Evolutionary conservation across 2,113 vertebrate genomes (phyloP).

Genomic region (Meriones unguiculatus): DNA sequence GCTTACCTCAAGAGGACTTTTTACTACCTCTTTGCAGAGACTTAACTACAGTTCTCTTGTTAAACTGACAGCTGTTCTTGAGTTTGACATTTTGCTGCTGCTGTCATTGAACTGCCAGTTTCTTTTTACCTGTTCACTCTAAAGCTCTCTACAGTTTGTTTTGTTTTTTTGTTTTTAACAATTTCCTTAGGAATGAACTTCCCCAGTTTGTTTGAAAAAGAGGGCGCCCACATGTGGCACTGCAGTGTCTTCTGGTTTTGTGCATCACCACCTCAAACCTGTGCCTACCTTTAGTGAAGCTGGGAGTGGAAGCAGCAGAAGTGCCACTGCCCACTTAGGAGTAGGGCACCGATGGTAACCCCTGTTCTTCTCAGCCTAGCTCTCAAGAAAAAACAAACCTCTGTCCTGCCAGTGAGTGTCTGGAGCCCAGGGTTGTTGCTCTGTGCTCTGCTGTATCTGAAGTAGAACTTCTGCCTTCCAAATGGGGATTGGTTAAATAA

Average conservation of each 20-base stretch:
- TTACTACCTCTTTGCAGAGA: conserved; percentile 21
- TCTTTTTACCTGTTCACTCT: neutral
- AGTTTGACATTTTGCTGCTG: conserved; percentile 37
- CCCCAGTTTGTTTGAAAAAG: neutral
- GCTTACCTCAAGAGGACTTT: neutral
- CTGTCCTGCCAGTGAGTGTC: neutral
- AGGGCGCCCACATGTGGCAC: neutral
- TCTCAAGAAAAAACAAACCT: neutral
- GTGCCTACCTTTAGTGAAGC: conserved; percentile 2
- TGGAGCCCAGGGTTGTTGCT: neutral
- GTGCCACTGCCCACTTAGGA: neutral
- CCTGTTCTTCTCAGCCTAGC: neutral
- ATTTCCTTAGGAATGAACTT: conserved; percentile 27
- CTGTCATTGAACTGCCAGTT: neutral
- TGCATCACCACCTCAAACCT: neutral
- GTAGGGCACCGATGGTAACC: neutral
- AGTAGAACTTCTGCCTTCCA: neutral
- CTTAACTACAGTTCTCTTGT: neutral
- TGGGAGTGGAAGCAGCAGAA: neutral
- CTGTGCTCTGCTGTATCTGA: neutral
- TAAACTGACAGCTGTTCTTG: neutral
- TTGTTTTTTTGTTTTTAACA: neutral
- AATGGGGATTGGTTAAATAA: neutral
- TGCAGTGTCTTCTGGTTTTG: conserved; percentile 12
- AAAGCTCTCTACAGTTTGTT: neutral